These are phyloP conservation scores for Pocillopora grandis DNA, from an alignment of 92 coral and sea anemone genomes.

Conservation along the genomic window DNA sequence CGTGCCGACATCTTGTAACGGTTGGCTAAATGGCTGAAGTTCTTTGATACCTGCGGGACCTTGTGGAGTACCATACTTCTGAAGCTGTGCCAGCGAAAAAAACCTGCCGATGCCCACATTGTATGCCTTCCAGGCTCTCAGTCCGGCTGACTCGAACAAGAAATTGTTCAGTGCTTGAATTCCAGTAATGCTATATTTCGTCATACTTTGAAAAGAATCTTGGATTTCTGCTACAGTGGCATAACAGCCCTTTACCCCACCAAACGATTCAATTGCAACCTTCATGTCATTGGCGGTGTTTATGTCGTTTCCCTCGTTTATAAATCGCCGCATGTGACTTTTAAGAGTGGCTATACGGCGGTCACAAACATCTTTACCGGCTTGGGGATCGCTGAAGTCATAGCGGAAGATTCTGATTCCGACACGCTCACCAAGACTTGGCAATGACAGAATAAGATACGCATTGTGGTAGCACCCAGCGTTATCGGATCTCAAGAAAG, in stretches of 20 bases:
- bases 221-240: conserved; percentile 25
- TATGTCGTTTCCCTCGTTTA: conserved; percentile 27
- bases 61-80: conserved; percentile 13
- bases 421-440: conserved; percentile 7
- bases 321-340: conserved; percentile 29
- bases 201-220: conserved; percentile 10
- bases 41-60: conserved; percentile 5
- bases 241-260: conserved; percentile 36
- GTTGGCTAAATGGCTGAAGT: conserved; percentile 25
- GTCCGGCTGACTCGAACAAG: conserved; percentile 4
- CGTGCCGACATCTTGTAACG: conserved; percentile 5
- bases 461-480: conserved; percentile 21
- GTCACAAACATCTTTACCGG: conserved; percentile 17
- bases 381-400: conserved; percentile 9
- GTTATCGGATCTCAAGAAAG: conserved; percentile 5
- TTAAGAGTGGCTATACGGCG: conserved; percentile 27
- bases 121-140: conserved; percentile 24
- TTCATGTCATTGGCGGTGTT: conserved; percentile 35
- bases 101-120: conserved; percentile 8
- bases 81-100: conserved; percentile 5
- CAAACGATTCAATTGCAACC: conserved; percentile 26
- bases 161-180: conserved; percentile 26
- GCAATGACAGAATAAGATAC: conserved; percentile 15
- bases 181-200: conserved; percentile 20
- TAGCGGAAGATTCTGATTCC: conserved; percentile 18